Evolutionary conservation across 2,888 invertebrate genomes (phyloP).

Genomic region (Athrips mouffetella): DNA sequence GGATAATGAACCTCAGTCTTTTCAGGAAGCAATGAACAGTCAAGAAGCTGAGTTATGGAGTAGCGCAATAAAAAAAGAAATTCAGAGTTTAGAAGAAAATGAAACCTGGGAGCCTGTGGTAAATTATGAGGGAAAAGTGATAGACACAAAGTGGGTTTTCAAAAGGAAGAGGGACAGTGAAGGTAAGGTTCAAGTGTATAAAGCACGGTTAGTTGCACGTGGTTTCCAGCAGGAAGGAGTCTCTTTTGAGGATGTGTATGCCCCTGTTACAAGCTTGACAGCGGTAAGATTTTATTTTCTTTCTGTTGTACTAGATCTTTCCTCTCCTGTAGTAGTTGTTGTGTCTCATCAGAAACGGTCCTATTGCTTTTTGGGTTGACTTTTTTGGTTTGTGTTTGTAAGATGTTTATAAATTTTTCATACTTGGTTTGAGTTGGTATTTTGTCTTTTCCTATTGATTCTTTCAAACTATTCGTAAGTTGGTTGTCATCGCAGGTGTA

Average conservation of each 20-base stretch:
- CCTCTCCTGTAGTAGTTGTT: no score
- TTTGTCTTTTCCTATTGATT: no score
- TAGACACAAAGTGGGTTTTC: neutral
- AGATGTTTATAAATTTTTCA: no score
- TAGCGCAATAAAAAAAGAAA: conserved; percentile 2
- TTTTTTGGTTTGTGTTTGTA: no score
- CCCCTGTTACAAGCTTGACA: neutral
- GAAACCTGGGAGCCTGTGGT: neutral
- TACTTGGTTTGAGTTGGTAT: no score
- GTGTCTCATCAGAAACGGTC: no score
- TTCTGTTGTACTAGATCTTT: no score
- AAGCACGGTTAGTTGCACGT: neutral
- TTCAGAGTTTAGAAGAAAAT: neutral
- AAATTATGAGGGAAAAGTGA: neutral
- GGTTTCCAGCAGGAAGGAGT: neutral
- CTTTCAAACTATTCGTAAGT: no score
- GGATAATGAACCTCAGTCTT: neutral
- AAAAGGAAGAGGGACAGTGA: neutral
- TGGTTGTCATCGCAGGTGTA: no score
- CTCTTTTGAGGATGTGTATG: neutral
- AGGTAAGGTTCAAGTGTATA: neutral
- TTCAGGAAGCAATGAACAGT: neutral
- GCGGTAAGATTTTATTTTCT: neutral
- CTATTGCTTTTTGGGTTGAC: no score
- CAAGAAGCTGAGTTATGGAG: neutral